Base-by-base conservation (phyloP, 2,888 invertebrate species). In the Synergus laeviventris region DNA sequence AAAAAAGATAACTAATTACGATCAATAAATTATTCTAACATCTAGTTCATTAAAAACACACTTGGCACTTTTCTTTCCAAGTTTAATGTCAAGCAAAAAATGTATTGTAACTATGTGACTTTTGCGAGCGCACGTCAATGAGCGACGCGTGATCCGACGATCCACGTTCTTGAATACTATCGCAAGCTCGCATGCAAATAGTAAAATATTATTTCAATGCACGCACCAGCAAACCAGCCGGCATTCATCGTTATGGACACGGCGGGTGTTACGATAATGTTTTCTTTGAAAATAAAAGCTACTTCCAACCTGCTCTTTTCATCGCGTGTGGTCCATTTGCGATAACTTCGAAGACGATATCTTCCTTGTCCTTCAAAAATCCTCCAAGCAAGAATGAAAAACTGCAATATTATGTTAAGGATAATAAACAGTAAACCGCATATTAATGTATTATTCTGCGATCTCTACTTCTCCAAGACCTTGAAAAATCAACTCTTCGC, bases 201-300 rank as follows among this genome's bases (percentile, higher is more conserved):
- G 70, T 70, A 49, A 49, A 70, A 70, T 70, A 70, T 70, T 70
- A 70, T 70, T 70, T 70, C 70, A 70, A 70, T 70, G 70, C 70
- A 70, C 70, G 70, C 49, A 49, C 70, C 49, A 70, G 70, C 49
- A 54, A 70, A 70, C 70, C 49, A 70, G 70, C 49, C 70, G 31
- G 70, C 31, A 70, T 70, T 70, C 70, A 70, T 54, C 70, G 49
- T 36, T 31, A 49, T 49, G 70, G 64, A 64, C 64, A 5, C 18
- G 39, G n/a, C 70, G 45, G 74, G 75, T 81, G 79, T 81, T 81
- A 73, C 74, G 76, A 79, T 79, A 79, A 81, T 81, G 76, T 81
- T 81, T 81, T 79, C 78, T 79, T 76, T 81, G 77, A 78, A 81
- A 81, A 81, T 79, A 79, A 49, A 76, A 61, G 79, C 79, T 78